Conservation (phyloP, 2,113 vertebrate genomes). For the Neomonachus schauinslandi region DNA sequence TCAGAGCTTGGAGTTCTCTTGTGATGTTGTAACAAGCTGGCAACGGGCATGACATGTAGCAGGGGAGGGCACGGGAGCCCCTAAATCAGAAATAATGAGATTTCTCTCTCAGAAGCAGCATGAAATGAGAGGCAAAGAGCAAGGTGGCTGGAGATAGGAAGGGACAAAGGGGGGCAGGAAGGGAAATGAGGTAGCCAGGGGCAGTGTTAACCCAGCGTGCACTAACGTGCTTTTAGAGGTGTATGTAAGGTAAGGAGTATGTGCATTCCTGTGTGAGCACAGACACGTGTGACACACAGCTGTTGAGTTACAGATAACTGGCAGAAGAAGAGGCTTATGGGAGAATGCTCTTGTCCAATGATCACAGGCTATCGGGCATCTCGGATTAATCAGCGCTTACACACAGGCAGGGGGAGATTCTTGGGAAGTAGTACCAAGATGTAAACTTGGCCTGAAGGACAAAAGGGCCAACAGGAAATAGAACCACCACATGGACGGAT, state of each 20-base stretch:
- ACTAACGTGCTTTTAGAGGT: background rate
- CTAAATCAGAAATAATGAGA: constrained; percentile 86
- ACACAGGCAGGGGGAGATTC: background rate
- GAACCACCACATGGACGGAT: background rate
- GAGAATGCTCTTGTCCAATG: constrained; percentile 7
- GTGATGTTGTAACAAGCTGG: constrained; percentile 83
- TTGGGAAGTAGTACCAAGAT: background rate
- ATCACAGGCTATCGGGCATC: constrained; percentile 38
- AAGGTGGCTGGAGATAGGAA: constrained; percentile 9
- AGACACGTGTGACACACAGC: background rate
- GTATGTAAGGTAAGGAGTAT: background rate
- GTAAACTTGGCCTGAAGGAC: background rate
- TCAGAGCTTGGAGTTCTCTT: constrained; percentile 80
- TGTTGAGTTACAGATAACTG: constrained; percentile 31
- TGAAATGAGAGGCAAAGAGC: constrained; percentile 78
- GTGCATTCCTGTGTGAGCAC: background rate
- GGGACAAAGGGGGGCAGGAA: background rate
- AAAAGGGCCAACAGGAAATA: constrained; percentile 33
- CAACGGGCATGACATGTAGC: constrained; percentile 76
- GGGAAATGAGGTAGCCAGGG: background rate
- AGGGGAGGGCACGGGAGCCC: constrained; percentile 76
- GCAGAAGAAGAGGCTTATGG: constrained; percentile 33
- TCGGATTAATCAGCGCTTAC: constrained; percentile 11
- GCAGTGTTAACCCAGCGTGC: constrained; percentile 31
- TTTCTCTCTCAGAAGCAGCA: constrained; percentile 78